Evolutionary conservation across 2,888 invertebrate species (phyloP).

Genomic region (Chalcis sispes): DNA sequence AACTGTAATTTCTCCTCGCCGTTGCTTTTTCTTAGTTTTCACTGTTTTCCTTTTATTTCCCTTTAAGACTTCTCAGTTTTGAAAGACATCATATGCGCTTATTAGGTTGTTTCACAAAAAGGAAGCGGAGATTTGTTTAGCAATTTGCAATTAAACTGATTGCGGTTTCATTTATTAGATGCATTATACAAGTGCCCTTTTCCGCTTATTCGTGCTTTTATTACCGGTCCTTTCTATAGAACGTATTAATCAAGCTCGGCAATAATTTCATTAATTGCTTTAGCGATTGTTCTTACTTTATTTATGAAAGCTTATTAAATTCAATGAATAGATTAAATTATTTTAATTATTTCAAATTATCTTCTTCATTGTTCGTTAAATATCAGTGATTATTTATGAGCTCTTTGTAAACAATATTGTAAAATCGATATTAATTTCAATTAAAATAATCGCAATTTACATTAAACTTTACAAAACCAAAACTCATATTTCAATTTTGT

Average conservation of each 20-base stretch:
- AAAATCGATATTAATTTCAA: too few relatives aligned
- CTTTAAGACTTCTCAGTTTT: constrained; percentile 22
- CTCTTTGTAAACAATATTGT: not conserved
- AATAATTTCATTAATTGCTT: not conserved
- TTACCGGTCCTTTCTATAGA: not conserved
- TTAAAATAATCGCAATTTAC: not conserved
- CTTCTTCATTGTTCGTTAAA: not conserved
- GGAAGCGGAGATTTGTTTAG: constrained; percentile 41
- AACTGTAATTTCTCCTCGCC: not conserved
- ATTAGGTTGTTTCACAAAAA: constrained; percentile 31
- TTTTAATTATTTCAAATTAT: too few relatives aligned
- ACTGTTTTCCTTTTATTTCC: constrained; percentile 27
- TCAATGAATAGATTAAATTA: not conserved
- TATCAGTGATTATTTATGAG: not conserved
- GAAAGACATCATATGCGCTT: too few relatives aligned
- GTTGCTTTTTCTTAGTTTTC: constrained; percentile 4
- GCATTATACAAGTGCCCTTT: constrained; percentile 1
- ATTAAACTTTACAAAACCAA: not conserved
- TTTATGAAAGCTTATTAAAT: not conserved
- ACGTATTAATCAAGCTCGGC: not conserved
- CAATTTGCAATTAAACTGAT: constrained; percentile 40
- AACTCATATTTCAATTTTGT: not conserved
- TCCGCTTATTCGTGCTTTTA: not conserved
- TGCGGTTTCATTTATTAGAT: constrained; percentile 30
- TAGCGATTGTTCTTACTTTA: not conserved